Percentiles rank a stretch among this genome's conserved stretches.
Conservation (phyloP, 2,888 invertebrate genomes). For the Platycheirus albimanus region DNA sequence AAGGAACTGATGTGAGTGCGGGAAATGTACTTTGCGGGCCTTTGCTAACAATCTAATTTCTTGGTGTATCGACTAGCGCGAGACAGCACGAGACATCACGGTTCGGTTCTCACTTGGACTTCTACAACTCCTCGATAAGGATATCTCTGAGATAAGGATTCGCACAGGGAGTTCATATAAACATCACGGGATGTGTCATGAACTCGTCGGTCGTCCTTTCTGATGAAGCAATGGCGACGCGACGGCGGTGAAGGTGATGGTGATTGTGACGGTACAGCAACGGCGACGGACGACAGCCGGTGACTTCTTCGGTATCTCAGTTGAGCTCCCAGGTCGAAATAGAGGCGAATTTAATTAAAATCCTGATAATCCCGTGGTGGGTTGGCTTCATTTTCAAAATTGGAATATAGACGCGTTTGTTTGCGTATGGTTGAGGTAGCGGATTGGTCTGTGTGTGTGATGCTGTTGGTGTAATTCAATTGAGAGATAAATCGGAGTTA, state of each 20-base stretch:
- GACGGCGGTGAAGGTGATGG: background rate
- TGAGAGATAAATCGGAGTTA: background rate
- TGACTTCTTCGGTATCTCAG: too few species aligned
- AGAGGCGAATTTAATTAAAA: slow-evolving; percentile 72
- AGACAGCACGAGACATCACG: slow-evolving; percentile 29
- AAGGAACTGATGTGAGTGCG: slow-evolving; percentile 24
- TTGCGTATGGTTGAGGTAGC: slow-evolving; percentile 7
- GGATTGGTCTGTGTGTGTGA: background rate
- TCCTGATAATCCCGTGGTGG: slow-evolving; percentile 62
- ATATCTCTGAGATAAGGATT: slow-evolving; percentile 33
- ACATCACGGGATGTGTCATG: slow-evolving; percentile 55
- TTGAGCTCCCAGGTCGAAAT: slow-evolving; percentile 37
- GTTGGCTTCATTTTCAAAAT: slow-evolving; percentile 51
- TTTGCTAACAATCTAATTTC: slow-evolving; percentile 68
- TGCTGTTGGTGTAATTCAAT: background rate
- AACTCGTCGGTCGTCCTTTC: too few species aligned
- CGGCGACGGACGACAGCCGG: background rate
- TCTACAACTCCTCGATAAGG: slow-evolving; percentile 19
- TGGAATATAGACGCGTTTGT: slow-evolving; percentile 27
- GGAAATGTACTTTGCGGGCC: slow-evolving; percentile 52
- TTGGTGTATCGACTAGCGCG: slow-evolving; percentile 58
- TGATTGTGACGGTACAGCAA: too few species aligned
- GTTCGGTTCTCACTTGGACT: slow-evolving; percentile 8
- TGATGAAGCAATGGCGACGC: too few species aligned
- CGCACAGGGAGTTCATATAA: slow-evolving; percentile 40